Percentiles rank a stretch among this genome's conserved stretches.
phyloP scores from a whole-genome alignment of 2,888 invertebrate species.

The Chrysina gloriosa region DNA sequence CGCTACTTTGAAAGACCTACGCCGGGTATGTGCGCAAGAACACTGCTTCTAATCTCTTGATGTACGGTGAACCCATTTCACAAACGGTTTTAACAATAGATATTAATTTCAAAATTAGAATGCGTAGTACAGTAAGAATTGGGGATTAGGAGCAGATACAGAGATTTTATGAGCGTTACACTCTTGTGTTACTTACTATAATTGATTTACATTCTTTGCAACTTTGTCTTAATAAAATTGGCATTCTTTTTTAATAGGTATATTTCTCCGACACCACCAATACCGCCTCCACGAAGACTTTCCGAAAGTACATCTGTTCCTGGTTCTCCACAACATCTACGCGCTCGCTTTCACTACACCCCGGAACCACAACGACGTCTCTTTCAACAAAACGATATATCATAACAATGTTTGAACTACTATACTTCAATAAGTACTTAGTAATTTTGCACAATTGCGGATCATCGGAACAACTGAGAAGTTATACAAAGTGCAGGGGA shows the following conservation, averaged over 20 bases:
- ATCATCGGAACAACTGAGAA: slow-evolving; percentile 27
- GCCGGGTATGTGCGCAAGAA: too few relatives aligned
- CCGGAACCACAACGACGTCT: slow-evolving; percentile 71
- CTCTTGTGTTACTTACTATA: too few relatives aligned
- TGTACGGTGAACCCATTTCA: too few relatives aligned
- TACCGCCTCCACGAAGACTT: slow-evolving; percentile 73
- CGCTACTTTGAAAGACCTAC: too few relatives aligned
- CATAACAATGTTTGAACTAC: slow-evolving; percentile 53
- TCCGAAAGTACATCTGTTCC: slow-evolving; percentile 77
- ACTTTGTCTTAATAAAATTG: slow-evolving; percentile 20
- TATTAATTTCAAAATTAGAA: too few relatives aligned
- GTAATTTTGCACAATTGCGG: slow-evolving; percentile 35
- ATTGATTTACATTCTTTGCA: too few relatives aligned
- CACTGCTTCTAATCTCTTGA: too few relatives aligned
- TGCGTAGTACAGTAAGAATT: too few relatives aligned
- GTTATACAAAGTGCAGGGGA: neutral
- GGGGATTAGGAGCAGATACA: too few relatives aligned
- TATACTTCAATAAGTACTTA: slow-evolving; percentile 33
- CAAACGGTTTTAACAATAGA: too few relatives aligned
- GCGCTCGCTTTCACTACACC: slow-evolving; percentile 72
- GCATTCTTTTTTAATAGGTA: slow-evolving; percentile 63
- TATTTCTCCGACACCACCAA: slow-evolving; percentile 71
- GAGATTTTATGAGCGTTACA: too few relatives aligned
- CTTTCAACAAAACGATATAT: slow-evolving; percentile 64
- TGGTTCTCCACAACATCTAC: slow-evolving; percentile 76